A percentile compares a stretch with the other conserved stretches of the same genome.
These are phyloP conservation scores for Torymus auratus DNA, from an alignment of 2,888 invertebrate species.

Conservation along the genomic window DNA sequence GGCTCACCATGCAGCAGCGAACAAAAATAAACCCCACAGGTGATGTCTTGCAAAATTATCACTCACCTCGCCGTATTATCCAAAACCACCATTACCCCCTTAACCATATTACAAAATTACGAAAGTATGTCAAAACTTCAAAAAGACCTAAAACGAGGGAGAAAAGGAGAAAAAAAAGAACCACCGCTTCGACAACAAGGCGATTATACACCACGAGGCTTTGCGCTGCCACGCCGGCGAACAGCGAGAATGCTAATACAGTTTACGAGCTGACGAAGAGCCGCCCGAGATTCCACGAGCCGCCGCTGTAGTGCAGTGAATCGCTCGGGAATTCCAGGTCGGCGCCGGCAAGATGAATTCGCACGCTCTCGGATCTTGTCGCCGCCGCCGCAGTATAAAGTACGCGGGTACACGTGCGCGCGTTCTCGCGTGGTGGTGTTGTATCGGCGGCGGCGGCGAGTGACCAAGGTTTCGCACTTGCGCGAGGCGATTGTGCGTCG, in stretches of 20 bases:
- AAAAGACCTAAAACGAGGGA: not conserved
- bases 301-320: slow-evolving; percentile 17
- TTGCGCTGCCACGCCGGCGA: not conserved
- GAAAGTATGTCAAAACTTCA: too few species aligned
- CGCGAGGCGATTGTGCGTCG: too few species aligned
- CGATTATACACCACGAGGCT: not conserved
- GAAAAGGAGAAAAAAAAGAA: slow-evolving; percentile 1
- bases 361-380: not conserved
- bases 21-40: too few species aligned
- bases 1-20: too few species aligned
- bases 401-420: too few species aligned
- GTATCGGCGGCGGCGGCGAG: too few species aligned
- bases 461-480: too few species aligned
- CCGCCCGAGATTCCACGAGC: slow-evolving; percentile 54
- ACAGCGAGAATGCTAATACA: slow-evolving; percentile 60
- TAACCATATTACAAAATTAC: too few species aligned
- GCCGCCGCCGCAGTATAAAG: not conserved
- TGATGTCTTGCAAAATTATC: too few species aligned
- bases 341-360: slow-evolving; percentile 29
- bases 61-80: too few species aligned
- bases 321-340: slow-evolving; percentile 52
- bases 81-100: too few species aligned
- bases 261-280: slow-evolving; percentile 58
- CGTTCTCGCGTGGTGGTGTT: too few species aligned
- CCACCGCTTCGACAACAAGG: slow-evolving; percentile 19